A percentile compares a stretch with the other conserved stretches of the same genome.
Evolutionary conservation across 2,113 vertebrate species (phyloP).

Genomic region (Neogobius melanostomus): DNA sequence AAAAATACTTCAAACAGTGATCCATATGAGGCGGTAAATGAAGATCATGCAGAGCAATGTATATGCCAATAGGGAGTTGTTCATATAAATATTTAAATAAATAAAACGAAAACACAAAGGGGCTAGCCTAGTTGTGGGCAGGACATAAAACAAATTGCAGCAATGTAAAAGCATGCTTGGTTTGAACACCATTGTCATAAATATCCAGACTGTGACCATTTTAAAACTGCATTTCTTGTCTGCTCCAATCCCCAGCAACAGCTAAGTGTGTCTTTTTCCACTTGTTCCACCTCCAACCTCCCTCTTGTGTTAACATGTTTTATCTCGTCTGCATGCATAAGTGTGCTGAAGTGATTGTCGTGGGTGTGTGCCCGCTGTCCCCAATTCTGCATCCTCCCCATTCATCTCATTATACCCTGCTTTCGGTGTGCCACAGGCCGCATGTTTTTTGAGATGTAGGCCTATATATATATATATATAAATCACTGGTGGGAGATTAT

Average conservation of each 20-base stretch:
- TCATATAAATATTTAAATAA: too few relatives aligned
- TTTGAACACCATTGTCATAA: not conserved
- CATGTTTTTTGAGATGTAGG: conserved; percentile 52
- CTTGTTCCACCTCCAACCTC: conserved; percentile 40
- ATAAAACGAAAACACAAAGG: too few relatives aligned
- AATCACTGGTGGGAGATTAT: conserved; percentile 78
- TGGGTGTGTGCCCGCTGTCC: conserved; percentile 22
- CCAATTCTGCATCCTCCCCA: conserved; percentile 61
- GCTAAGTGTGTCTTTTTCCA: conserved; percentile 22
- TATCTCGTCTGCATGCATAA: conserved; percentile 26
- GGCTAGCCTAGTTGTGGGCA: too few relatives aligned
- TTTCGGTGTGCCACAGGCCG: conserved; percentile 60
- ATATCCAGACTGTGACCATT: not conserved
- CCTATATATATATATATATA: conserved; percentile 62
- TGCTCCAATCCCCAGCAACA: not conserved
- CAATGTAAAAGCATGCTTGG: not conserved
- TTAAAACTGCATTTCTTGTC: conserved; percentile 1
- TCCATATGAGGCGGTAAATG: too few relatives aligned
- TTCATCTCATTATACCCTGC: conserved; percentile 78
- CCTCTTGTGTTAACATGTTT: conserved; percentile 39
- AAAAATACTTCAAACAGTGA: too few relatives aligned
- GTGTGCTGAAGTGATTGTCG: conserved; percentile 43
- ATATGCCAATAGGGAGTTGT: too few relatives aligned
- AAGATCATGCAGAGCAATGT: too few relatives aligned
- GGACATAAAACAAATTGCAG: too few relatives aligned